Evolutionary conservation across 2,113 vertebrate species (phyloP).

Genomic region (Clarias magur): DNA sequence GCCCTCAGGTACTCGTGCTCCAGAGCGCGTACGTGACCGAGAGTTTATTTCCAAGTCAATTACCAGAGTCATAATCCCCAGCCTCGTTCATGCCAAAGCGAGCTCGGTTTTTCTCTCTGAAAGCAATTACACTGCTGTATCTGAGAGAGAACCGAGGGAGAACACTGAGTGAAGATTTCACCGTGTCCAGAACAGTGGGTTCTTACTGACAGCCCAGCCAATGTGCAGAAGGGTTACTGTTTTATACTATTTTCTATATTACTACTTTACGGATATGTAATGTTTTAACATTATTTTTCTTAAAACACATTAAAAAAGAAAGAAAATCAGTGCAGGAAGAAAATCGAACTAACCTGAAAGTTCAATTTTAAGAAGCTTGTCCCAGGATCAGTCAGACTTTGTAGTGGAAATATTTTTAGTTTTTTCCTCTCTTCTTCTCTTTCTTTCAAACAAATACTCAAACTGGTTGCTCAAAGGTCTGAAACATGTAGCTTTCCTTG

Average conservation of each 20-base stretch:
- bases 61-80: constrained; percentile 18
- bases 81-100: constrained; percentile 49
- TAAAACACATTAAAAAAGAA: background rate
- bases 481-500: background rate
- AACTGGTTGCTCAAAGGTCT: background rate
- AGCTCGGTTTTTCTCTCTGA: constrained; percentile 46
- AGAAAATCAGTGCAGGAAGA: background rate
- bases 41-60: constrained; percentile 24
- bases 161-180: constrained; percentile 11
- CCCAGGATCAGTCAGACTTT: background rate
- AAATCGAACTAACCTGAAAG: background rate
- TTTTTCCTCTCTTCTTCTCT: background rate
- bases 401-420: background rate
- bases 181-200: background rate
- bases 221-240: background rate
- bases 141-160: constrained; percentile 47
- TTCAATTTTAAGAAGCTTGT: background rate
- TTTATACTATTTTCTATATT: background rate
- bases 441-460: background rate
- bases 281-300: background rate
- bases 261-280: background rate
- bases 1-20: constrained; percentile 29
- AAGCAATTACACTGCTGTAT: constrained; percentile 59
- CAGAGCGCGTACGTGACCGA: constrained; percentile 28
- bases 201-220: background rate